Evolutionary conservation across 2,888 invertebrate species (phyloP).

Genomic region (Eumacrocentrus americanus): DNA sequence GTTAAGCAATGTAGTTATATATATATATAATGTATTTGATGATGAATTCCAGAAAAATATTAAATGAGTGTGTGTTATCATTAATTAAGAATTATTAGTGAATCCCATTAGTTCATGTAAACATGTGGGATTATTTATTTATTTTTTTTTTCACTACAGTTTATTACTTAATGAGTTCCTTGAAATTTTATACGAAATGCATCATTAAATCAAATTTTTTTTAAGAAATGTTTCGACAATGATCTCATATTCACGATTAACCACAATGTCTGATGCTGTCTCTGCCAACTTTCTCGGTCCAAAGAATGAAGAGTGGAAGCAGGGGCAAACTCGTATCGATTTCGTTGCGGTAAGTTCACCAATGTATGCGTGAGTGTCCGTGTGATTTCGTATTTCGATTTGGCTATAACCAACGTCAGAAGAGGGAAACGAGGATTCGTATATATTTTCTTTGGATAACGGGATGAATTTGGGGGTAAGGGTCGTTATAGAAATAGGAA

Average conservation of each 20-base stretch:
- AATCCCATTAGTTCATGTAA: too few relatives aligned
- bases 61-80: background rate
- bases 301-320: background rate
- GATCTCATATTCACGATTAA: too few relatives aligned
- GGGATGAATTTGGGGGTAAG: background rate
- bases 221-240: too few relatives aligned
- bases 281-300: background rate
- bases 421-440: background rate
- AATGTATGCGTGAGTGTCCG: constrained; percentile 6
- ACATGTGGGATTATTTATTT: too few relatives aligned
- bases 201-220: too few relatives aligned
- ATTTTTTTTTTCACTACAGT: too few relatives aligned
- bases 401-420: background rate
- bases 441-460: background rate
- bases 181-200: too few relatives aligned
- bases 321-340: constrained; percentile 6
- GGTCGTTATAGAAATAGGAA: background rate
- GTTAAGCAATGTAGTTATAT: too few relatives aligned
- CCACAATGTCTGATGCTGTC: too few relatives aligned
- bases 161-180: too few relatives aligned
- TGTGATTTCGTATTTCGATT: constrained; percentile 1
- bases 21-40: too few relatives aligned
- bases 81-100: background rate
- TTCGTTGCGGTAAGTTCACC: constrained; percentile 18
- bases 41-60: too few relatives aligned